Evolutionary conservation across 2,113 vertebrate genomes (phyloP).

Genomic region (Ailurus styani): DNA sequence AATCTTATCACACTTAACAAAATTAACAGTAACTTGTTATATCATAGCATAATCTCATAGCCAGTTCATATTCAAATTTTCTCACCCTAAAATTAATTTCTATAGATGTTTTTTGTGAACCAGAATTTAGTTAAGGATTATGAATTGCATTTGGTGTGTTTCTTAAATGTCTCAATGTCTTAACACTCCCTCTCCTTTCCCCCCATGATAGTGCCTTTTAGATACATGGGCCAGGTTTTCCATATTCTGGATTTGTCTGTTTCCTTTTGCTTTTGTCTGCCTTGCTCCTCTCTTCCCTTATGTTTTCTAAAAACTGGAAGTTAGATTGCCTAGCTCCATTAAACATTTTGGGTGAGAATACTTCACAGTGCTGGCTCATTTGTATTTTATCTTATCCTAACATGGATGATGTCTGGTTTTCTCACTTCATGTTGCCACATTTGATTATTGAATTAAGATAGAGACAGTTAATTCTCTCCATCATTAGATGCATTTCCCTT

Average conservation of each 20-base stretch:
- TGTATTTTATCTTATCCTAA: neutral
- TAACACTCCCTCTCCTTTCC: neutral
- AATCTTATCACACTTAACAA: neutral
- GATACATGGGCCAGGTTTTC: neutral
- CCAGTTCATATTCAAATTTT: neutral
- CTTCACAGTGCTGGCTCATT: neutral
- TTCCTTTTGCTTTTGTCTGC: neutral
- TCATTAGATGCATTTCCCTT: neutral
- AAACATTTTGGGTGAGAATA: neutral
- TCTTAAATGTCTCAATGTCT: neutral
- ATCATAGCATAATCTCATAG: neutral
- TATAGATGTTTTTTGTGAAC: neutral
- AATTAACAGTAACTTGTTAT: neutral
- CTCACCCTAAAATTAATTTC: neutral
- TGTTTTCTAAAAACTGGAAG: neutral
- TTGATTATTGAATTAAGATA: neutral
- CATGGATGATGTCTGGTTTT: neutral
- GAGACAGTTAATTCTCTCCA: neutral
- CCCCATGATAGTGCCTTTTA: neutral
- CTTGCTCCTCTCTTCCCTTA: neutral
- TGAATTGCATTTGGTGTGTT: neutral
- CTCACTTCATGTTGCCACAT: neutral
- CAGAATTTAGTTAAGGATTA: neutral
- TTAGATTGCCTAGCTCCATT: neutral
- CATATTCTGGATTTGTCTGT: neutral